Percentiles rank a stretch among this genome's conserved stretches.
phyloP scores from a whole-genome alignment of 2,113 vertebrate genomes.

The Oenanthe oenanthe region DNA sequence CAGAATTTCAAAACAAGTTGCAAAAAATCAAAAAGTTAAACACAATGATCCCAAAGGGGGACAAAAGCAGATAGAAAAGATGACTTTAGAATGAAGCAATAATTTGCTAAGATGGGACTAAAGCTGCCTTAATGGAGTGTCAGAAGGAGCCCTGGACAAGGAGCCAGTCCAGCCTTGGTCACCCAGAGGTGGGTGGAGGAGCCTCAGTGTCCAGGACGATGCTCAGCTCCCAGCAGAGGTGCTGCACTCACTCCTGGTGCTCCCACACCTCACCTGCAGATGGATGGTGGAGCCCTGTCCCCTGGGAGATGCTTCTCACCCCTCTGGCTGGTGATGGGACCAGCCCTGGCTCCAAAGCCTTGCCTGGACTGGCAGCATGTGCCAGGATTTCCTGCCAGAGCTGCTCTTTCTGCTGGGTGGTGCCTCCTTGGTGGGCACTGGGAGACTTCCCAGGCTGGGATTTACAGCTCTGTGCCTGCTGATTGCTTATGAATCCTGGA shows the following conservation, averaged over 20 bases:
- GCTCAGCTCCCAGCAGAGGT: background rate
- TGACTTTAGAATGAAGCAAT: background rate
- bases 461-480: background rate
- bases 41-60: background rate
- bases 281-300: no score
- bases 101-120: background rate
- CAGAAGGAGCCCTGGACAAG: background rate
- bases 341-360: background rate
- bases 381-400: background rate
- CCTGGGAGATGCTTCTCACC: background rate
- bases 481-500: background rate
- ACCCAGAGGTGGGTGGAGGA: background rate
- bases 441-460: background rate
- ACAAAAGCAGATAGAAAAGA: background rate
- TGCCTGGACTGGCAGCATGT: no score
- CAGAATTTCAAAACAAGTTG: background rate
- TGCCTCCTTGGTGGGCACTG: background rate
- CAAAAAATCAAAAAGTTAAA: background rate
- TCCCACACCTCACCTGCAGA: background rate
- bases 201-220: background rate
- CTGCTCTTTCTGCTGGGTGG: accelerated
- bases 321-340: background rate
- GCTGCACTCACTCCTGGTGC: accelerated
- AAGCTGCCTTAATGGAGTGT: background rate
- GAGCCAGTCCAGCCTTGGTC: accelerated